A percentile compares a stretch with the other conserved stretches of the same genome.
Conservation (phyloP, 1,140 invertebrate species). For the Penaeus japonicus region DNA sequence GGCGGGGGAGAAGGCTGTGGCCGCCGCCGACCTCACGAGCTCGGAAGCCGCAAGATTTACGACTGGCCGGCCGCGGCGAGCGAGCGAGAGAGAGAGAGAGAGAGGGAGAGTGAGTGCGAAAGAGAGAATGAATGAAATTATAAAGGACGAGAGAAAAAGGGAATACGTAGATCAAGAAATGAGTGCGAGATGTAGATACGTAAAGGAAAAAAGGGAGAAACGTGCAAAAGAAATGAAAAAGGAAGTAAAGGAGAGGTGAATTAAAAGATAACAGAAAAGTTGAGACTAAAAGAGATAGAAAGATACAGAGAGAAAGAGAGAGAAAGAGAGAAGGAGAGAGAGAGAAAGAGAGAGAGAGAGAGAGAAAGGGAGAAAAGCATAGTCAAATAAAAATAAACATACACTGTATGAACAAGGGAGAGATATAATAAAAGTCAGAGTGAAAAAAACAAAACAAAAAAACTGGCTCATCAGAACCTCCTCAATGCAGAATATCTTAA, state of each 20-base stretch:
- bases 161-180: background rate
- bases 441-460: too few relatives aligned
- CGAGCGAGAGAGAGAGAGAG: slow-evolving; percentile 14
- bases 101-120: background rate
- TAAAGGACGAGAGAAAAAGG: background rate
- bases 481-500: too few relatives aligned
- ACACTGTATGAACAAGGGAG: too few relatives aligned
- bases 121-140: background rate
- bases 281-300: background rate
- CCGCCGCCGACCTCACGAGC: too few relatives aligned
- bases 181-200: too few relatives aligned
- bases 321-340: background rate
- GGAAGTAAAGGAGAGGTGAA: background rate
- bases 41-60: background rate
- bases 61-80: background rate
- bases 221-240: too few relatives aligned
- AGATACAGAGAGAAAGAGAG: background rate
- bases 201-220: too few relatives aligned
- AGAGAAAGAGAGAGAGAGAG: background rate
- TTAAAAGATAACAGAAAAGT: background rate
- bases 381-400: background rate
- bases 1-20: too few relatives aligned
- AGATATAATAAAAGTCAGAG: background rate
- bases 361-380: background rate
- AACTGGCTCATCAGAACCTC: too few relatives aligned